Base-by-base conservation (phyloP, 2,797 vertebrate species). In the Muscicapa striata region DNA sequence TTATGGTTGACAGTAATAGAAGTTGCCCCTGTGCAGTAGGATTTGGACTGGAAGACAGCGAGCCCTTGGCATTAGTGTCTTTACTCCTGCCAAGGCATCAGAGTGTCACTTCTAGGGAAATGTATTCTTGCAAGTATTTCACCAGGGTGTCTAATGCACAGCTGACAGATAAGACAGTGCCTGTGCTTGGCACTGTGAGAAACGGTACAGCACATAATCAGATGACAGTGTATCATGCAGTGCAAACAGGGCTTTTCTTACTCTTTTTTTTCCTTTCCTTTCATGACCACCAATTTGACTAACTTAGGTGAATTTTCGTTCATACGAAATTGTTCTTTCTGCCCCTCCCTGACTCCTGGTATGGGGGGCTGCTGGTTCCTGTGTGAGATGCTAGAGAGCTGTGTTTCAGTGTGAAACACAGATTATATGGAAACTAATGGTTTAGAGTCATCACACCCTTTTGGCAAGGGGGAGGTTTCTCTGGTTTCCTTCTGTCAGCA, bases 1-100 rank as follows among this genome's bases (percentile, higher is more conserved):
- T 91, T 57, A 51, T 70, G 70, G 52, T 70, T 90, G 74, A 59
- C 43, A 63, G 69, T 84, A 89, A 69, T 9, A 85, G 76, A 88
- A 94, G 79, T 82, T 2, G 0, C 19, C 30, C 30, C 15, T 1
- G 1, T 87, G 67, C 91, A 72, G 46, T 67, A 88, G 68, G 41
- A 68, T 90, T 86, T 89, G 74, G 26, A 70, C 34, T 94, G 79
- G 30, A 94, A 94, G 76, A 76, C 49, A 64, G 45, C 2, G 8
- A 86, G 57, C 45, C 61, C 30, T 84, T 73, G 59, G 69, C 40
- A 26, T 87, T 84, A 76, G 66, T 73, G 80, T 27, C 49, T 38
- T 91, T 91, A 52, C 41, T 85, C 30, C 73, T 91, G 79, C 66
- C 66, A 67, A 67, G 73, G 69, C 40, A 36, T 79, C 5, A 1